Evolutionary conservation across 2,113 vertebrate species (phyloP).

Genomic region (Natator depressus): DNA sequence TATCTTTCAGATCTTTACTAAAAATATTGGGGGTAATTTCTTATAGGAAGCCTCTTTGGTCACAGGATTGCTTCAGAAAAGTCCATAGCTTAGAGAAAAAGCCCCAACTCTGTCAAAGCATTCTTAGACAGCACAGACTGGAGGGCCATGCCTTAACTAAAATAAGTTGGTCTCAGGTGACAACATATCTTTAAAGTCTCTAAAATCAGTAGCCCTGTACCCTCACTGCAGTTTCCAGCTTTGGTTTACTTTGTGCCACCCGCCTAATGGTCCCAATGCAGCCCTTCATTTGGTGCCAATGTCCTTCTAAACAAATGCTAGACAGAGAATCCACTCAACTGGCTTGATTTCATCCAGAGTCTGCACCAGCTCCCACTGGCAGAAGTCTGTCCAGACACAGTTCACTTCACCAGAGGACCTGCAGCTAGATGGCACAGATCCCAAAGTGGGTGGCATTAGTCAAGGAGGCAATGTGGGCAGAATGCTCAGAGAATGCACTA

Average conservation of each 20-base stretch:
- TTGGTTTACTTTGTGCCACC: background rate
- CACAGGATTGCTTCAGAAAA: background rate
- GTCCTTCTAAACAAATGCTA: background rate
- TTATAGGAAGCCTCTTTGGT: background rate
- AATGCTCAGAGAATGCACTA: background rate
- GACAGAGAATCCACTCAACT: background rate
- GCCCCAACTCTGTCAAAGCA: background rate
- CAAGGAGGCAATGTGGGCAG: background rate
- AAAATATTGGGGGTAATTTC: background rate
- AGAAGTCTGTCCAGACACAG: background rate
- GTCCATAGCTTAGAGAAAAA: background rate
- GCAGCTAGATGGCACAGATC: background rate
- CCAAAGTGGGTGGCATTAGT: background rate
- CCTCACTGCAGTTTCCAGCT: background rate
- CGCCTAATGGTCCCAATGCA: background rate
- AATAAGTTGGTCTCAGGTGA: background rate
- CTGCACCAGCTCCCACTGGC: background rate
- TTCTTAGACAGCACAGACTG: background rate
- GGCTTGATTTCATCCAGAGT: accelerated
- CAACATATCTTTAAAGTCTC: background rate
- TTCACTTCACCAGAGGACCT: accelerated
- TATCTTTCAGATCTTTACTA: background rate
- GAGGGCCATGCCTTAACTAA: background rate
- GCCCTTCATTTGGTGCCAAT: background rate
- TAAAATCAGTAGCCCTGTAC: background rate